Evolutionary conservation across 2,888 invertebrate species (phyloP).

Genomic region (Frankliniella fusca): DNA sequence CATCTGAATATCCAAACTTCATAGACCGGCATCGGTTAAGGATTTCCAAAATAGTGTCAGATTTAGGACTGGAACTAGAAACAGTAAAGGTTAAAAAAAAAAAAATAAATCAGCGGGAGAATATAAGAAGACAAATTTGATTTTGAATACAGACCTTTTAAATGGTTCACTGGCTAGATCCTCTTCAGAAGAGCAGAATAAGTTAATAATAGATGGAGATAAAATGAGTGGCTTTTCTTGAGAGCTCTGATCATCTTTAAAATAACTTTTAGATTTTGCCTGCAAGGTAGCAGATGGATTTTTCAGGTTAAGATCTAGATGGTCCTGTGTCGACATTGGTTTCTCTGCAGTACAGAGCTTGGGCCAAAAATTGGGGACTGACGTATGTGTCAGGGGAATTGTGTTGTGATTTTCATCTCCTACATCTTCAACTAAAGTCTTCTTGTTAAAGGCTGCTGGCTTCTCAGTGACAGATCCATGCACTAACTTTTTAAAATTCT

Average conservation of each 20-base stretch:
- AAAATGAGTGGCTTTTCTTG: background rate
- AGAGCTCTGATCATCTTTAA: background rate
- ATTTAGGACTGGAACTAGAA: background rate
- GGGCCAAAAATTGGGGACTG: background rate
- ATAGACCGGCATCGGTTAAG: background rate
- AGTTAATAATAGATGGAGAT: background rate
- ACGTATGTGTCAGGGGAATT: background rate
- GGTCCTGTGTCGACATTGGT: background rate
- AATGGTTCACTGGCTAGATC: background rate
- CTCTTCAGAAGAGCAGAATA: background rate
- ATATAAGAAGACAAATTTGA: background rate
- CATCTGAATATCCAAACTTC: background rate
- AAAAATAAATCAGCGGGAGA: background rate
- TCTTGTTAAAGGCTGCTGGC: background rate
- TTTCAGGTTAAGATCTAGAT: background rate
- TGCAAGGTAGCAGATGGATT: background rate
- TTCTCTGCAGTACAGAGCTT: background rate
- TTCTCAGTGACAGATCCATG: background rate
- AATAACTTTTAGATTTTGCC: background rate
- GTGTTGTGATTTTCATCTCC: background rate
- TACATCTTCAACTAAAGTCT: background rate
- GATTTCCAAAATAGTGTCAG: background rate
- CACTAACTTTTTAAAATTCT: background rate
- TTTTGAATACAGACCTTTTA: background rate
- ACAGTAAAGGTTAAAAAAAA: background rate